phyloP scores from a whole-genome alignment of 2,797 vertebrate genomes.

The Clamator glandarius region DNA sequence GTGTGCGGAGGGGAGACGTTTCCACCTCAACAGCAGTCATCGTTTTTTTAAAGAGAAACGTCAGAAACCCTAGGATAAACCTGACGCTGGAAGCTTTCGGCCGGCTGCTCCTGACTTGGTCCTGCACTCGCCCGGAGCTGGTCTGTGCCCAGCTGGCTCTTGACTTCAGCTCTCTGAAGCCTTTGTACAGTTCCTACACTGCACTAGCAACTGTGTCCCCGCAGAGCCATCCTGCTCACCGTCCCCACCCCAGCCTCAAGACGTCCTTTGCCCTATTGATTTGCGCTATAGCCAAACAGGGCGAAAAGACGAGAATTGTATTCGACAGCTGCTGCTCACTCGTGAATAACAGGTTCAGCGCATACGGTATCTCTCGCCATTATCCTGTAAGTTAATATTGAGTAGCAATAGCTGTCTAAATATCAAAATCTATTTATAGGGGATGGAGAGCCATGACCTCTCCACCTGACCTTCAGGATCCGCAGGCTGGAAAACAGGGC shows the following conservation, averaged over 20 bases:
- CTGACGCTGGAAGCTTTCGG: background rate
- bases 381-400: constrained; percentile 82
- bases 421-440: constrained; percentile 75
- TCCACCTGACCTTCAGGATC: constrained; percentile 69
- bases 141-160: background rate
- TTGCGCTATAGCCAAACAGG: constrained; percentile 67
- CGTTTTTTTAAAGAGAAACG: background rate
- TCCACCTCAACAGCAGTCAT: background rate
- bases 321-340: constrained; percentile 84
- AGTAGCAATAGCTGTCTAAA: constrained; percentile 75
- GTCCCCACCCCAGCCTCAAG: background rate
- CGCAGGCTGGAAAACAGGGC: constrained; percentile 32
- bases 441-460: constrained; percentile 52
- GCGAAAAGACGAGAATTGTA: constrained; percentile 80
- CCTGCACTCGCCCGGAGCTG: background rate
- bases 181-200: background rate
- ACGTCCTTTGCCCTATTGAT: constrained; percentile 78
- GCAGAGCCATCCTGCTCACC: background rate
- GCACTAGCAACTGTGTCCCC: background rate
- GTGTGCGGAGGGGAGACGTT: accelerated
- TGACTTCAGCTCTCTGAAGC: background rate
- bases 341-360: constrained; percentile 83
- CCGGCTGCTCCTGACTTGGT: background rate
- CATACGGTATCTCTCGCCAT: constrained; percentile 77
- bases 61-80: background rate